Percentiles rank a stretch among this genome's conserved stretches.
Evolutionary conservation across 2,113 vertebrate genomes (phyloP).

Genomic region (Alosa alosa): DNA sequence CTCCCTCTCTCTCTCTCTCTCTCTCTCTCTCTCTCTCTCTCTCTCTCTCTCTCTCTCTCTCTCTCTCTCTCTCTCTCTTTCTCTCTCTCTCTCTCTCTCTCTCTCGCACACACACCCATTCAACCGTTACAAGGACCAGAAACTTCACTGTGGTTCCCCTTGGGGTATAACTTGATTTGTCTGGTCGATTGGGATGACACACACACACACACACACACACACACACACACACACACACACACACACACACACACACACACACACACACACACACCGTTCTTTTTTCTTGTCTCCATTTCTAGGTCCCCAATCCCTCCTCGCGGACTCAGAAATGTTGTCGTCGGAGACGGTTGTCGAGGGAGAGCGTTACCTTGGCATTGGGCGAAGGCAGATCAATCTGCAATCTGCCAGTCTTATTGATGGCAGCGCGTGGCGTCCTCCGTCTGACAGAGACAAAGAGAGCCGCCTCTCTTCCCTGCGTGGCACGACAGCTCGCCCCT

Average conservation of each 20-base stretch:
- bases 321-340: background rate
- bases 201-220: constrained; percentile 1
- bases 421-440: background rate
- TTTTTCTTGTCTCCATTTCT: too few relatives aligned
- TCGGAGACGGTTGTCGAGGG: background rate
- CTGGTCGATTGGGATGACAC: background rate
- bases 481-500: background rate
- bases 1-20: background rate
- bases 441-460: constrained; percentile 1
- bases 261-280: background rate
- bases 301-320: background rate
- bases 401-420: constrained; percentile 8
- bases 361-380: constrained; percentile 5
- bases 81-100: background rate
- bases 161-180: too few relatives aligned
- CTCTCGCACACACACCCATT: background rate
- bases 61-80: background rate
- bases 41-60: background rate
- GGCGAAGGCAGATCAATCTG: background rate
- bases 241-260: constrained; percentile 5
- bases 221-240: constrained; percentile 1
- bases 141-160: too few relatives aligned
- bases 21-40: background rate
- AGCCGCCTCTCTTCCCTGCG: background rate
- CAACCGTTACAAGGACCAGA: background rate